Evolutionary conservation across 2,888 invertebrate genomes (phyloP), one percentile per base, ranked within the genome.

Genomic region (Ceriagrion tenellum): DNA sequence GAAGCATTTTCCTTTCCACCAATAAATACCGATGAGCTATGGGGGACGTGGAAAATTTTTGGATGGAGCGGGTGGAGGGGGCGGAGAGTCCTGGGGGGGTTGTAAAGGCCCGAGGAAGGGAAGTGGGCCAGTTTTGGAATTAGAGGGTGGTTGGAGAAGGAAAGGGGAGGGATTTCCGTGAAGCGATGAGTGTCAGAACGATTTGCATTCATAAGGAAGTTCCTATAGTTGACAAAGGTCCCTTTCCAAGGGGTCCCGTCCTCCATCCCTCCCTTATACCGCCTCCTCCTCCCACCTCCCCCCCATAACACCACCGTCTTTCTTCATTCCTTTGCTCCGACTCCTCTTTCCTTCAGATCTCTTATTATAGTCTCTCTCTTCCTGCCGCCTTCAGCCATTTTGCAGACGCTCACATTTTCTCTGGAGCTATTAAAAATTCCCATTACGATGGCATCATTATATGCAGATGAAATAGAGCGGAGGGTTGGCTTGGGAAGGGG

Each of bases 171-270:
- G 91, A 30, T 59, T 91, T 18, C 90, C 59, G 59, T 91, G 63
- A 91, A 91, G 91, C 91, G 91, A 91, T 91, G 91, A 63, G 91
- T 91, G 91, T 91, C 91, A 91, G 59, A 91, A 35, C 59, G 91
- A 91, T 91, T 59, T 91, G 63, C 91, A 56, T 91, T 91, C 59
- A 91, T 91, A 91, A 91, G 59, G 56, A 56, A 56, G 91, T 91
- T 63, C 23, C 56, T 40, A 63, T 59, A 91, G 59, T 91, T 91
- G 35, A 91, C 91, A 91, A 91, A 91, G 35, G 35, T 18, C 63
- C 59, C 23, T 35, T 56, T 47, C 26, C 56, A 4, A 12, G n/a
- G 16, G 56, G 47, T 8, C 47, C 47, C n/a, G 30, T 0, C 3
- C 30, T 35, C 35, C 81, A 1, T 16, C 12, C 30, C 81, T 35